These are phyloP conservation scores for Drosophila sp. DNA, from an alignment of 1,140 invertebrate species.

Conservation along the genomic window DNA sequence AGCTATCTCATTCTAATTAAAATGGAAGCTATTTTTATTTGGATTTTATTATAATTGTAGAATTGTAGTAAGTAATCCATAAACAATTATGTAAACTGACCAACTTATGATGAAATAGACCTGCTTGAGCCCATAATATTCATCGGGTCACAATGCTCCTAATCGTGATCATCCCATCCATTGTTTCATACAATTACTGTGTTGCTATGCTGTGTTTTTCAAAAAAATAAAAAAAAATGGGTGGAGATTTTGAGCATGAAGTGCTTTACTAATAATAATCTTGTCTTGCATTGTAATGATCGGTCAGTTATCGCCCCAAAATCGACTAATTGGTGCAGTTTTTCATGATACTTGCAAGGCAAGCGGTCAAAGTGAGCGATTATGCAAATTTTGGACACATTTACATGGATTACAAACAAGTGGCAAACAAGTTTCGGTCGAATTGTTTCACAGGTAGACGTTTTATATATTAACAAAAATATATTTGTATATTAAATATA, in stretches of 20 bases:
- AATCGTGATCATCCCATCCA: slow-evolving; percentile 13
- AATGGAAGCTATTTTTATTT: slow-evolving; percentile 1
- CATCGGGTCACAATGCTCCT: slow-evolving; percentile 9
- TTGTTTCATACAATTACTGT: slow-evolving; percentile 12
- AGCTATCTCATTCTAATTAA: slow-evolving; percentile 3
- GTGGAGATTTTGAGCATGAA: slow-evolving; percentile 42
- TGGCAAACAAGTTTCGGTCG: slow-evolving; percentile 32
- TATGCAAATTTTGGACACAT: slow-evolving; percentile 65
- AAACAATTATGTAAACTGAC: slow-evolving; percentile 1
- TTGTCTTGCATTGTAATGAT: slow-evolving; percentile 69
- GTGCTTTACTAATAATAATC: slow-evolving; percentile 65
- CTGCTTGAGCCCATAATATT: slow-evolving; percentile 4
- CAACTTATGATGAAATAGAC: slow-evolving; percentile 36
- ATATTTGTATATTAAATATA: background rate
- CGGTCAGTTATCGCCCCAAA: slow-evolving; percentile 73
- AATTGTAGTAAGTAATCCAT: slow-evolving; percentile 4
- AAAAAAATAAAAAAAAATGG: slow-evolving; percentile 60
- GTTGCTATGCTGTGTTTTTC: background rate
- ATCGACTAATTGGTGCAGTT: slow-evolving; percentile 67
- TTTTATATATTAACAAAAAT: too few species aligned
- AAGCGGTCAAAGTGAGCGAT: slow-evolving; percentile 35
- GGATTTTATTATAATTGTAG: background rate
- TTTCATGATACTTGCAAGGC: slow-evolving; percentile 33
- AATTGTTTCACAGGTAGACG: background rate
- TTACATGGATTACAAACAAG: slow-evolving; percentile 44